phyloP scores from a whole-genome alignment of 1,140 invertebrate species.

The Drosophila suzukii region DNA sequence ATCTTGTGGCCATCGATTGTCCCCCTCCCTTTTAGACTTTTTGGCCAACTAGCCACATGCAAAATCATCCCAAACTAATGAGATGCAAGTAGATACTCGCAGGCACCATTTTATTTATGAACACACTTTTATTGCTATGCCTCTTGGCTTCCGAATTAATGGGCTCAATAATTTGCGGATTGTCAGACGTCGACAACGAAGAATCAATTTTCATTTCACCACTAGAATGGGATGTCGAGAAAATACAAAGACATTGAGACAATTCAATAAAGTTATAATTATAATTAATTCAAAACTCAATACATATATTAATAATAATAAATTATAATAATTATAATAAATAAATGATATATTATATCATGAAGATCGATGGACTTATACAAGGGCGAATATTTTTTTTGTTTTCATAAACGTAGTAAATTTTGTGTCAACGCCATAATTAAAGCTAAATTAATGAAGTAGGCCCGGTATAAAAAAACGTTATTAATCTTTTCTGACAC shows the following conservation, averaged over 20 bases:
- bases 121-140: conserved; percentile 50
- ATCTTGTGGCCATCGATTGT: conserved; percentile 6
- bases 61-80: conserved; percentile 72
- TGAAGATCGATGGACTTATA: no score
- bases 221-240: conserved; percentile 17
- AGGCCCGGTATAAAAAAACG: not conserved
- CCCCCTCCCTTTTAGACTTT: conserved; percentile 1
- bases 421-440: no score
- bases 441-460: not conserved
- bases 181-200: conserved; percentile 70
- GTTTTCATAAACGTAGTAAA: no score
- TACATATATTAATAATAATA: no score
- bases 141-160: conserved; percentile 74
- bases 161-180: conserved; percentile 77
- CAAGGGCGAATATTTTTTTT: no score
- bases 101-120: conserved; percentile 48
- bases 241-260: not conserved
- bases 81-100: conserved; percentile 32
- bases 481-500: conserved; percentile 12
- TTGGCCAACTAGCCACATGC: conserved; percentile 24
- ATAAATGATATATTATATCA: no score
- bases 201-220: conserved; percentile 47
- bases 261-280: no score
- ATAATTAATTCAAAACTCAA: no score
- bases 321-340: no score